phyloP scores from a whole-genome alignment of 2,888 invertebrate species.

The Apamea crenata region DNA sequence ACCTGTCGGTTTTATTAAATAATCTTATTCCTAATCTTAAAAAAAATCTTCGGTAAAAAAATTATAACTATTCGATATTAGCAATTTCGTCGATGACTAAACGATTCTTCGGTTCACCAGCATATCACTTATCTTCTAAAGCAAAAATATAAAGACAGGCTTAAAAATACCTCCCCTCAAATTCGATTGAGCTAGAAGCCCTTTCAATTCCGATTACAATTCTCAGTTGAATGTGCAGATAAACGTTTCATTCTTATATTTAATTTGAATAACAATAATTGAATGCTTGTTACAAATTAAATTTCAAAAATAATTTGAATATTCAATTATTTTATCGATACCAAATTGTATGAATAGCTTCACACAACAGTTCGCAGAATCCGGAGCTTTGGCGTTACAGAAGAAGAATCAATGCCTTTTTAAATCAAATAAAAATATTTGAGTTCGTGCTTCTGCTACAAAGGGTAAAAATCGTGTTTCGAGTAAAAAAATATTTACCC shows the following conservation, averaged over 20 bases:
- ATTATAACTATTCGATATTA: neutral
- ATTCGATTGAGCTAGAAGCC: neutral
- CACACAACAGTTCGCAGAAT: conserved; percentile 20
- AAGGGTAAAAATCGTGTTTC: conserved; percentile 13
- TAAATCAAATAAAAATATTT: conserved; percentile 46
- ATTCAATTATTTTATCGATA: conserved; percentile 23
- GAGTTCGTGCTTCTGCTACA: conserved; percentile 11
- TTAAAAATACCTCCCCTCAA: conserved; percentile 4
- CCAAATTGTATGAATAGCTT: conserved; percentile 31
- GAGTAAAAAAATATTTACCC: conserved; percentile 35
- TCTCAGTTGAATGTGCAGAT: neutral
- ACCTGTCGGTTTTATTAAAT: neutral
- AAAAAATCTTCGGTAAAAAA: neutral
- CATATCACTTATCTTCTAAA: neutral
- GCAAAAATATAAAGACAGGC: neutral
- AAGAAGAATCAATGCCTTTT: conserved; percentile 24
- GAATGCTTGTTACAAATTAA: conserved; percentile 12
- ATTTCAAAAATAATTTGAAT: conserved; percentile 15
- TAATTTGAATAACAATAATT: conserved; percentile 20
- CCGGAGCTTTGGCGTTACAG: neutral
- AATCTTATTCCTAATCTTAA: neutral
- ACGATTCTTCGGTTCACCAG: neutral
- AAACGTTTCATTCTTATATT: conserved; percentile 3
- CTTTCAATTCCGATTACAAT: neutral
- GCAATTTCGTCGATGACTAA: neutral